A percentile compares a stretch with the other conserved stretches of the same genome.
phyloP scores from a whole-genome alignment of 1,140 invertebrate species.

The Heliconius hewitsoni region DNA sequence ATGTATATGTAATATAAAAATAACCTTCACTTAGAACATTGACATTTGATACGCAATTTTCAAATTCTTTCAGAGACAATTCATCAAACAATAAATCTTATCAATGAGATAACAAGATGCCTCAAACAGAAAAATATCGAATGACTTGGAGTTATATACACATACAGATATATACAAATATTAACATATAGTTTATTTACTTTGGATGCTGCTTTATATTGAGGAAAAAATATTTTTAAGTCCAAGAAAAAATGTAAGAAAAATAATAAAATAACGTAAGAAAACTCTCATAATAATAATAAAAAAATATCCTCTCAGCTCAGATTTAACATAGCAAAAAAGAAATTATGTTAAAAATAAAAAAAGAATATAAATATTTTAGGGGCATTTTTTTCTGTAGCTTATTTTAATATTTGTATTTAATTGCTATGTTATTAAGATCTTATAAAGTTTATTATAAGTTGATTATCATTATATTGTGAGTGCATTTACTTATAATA shows the following conservation, averaged over 20 bases:
- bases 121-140: slow-evolving; percentile 5
- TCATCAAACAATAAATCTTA: slow-evolving; percentile 21
- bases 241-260: background rate
- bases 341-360: no score
- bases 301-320: no score
- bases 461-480: background rate
- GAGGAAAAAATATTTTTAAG: background rate
- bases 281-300: no score
- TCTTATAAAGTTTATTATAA: background rate
- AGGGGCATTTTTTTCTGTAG: background rate
- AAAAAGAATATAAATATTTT: no score
- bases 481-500: slow-evolving; percentile 7
- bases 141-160: background rate
- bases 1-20: background rate
- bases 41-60: background rate
- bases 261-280: no score
- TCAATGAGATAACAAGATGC: slow-evolving; percentile 8
- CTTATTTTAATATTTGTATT: background rate
- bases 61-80: slow-evolving; percentile 21
- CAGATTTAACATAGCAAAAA: no score
- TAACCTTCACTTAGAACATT: slow-evolving; percentile 12
- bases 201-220: background rate
- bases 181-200: background rate
- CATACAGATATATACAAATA: background rate
- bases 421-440: background rate